Conservation (phyloP, 2,888 invertebrate genomes). For the Melanophora roralis region DNA sequence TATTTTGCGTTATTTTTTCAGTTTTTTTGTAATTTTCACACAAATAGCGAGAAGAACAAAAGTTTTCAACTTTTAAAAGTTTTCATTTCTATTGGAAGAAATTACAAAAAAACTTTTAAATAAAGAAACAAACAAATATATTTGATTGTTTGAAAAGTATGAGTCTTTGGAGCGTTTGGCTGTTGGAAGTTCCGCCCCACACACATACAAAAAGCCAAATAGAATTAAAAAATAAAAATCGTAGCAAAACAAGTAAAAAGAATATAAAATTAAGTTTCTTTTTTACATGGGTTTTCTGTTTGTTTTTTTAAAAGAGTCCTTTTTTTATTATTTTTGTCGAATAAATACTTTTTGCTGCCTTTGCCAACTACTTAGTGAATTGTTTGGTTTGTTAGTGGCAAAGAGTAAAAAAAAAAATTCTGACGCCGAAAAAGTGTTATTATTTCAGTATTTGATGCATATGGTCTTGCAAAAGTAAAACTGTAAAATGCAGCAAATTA, state of each 20-base stretch:
- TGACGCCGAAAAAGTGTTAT: neutral
- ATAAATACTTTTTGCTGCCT: neutral
- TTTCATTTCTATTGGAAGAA: slow-evolving; percentile 34
- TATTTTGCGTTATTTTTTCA: neutral
- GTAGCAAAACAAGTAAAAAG: slow-evolving; percentile 42
- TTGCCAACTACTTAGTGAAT: slow-evolving; percentile 44
- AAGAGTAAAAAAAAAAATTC: neutral
- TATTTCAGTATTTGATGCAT: no score
- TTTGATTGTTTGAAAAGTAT: slow-evolving; percentile 11
- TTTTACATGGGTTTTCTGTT: neutral
- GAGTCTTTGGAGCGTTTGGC: slow-evolving; percentile 11
- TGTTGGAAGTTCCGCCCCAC: neutral
- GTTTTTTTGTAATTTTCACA: neutral
- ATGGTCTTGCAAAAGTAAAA: no score
- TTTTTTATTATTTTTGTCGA: neutral
- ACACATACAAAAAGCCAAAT: neutral
- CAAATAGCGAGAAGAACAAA: neutral
- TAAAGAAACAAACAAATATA: slow-evolving; percentile 4
- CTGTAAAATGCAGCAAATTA: no score
- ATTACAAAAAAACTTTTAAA: slow-evolving; percentile 15
- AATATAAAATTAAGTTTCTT: slow-evolving; percentile 32
- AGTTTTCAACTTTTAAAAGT: slow-evolving; percentile 38
- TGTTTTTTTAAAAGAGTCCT: neutral
- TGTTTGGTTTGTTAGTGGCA: slow-evolving; percentile 36
- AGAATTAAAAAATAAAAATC: slow-evolving; percentile 24